Percentiles rank a stretch among this genome's conserved stretches.
Conservation (phyloP, 2,888 invertebrate genomes). For the Xestia rhomboidea region DNA sequence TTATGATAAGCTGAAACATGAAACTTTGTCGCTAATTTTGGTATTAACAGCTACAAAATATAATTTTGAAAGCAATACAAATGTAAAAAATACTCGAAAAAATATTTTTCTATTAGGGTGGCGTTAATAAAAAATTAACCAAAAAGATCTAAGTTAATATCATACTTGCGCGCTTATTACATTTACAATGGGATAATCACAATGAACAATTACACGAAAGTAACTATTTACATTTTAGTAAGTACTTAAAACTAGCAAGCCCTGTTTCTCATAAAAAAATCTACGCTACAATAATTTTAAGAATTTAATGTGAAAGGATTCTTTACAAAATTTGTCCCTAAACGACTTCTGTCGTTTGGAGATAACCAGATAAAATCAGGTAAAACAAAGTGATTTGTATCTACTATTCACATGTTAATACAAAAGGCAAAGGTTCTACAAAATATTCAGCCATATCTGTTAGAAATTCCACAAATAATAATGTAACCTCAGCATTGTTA, state of each 20-base stretch:
- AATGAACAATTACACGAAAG: slow-evolving; percentile 71
- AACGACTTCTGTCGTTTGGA: background rate
- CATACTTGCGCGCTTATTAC: slow-evolving; percentile 47
- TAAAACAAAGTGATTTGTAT: slow-evolving; percentile 27
- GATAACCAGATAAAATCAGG: slow-evolving; percentile 10
- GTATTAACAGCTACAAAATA: background rate
- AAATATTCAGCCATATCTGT: slow-evolving; percentile 30
- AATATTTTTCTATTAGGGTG: background rate
- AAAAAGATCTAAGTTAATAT: slow-evolving; percentile 22
- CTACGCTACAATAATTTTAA: slow-evolving; percentile 38
- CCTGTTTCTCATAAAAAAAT: slow-evolving; percentile 74
- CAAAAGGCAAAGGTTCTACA: slow-evolving; percentile 38
- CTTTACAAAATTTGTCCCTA: slow-evolving; percentile 27
- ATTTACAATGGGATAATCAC: slow-evolving; percentile 67
- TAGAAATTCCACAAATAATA: slow-evolving; percentile 27
- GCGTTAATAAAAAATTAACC: slow-evolving; percentile 2
- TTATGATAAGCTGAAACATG: slow-evolving; percentile 7
- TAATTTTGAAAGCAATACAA: slow-evolving; percentile 4
- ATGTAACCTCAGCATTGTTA: slow-evolving; percentile 42
- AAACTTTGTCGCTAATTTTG: slow-evolving; percentile 12
- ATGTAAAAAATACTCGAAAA: background rate
- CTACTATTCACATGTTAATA: slow-evolving; percentile 14
- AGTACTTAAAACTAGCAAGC: slow-evolving; percentile 72
- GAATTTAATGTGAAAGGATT: slow-evolving; percentile 22
- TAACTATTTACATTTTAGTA: slow-evolving; percentile 74